Percentiles rank a stretch among this genome's conserved stretches.
These are phyloP conservation scores for Schizopygopsis malacanthus DNA, from an alignment of 2,797 vertebrate species.

Conservation along the genomic window DNA sequence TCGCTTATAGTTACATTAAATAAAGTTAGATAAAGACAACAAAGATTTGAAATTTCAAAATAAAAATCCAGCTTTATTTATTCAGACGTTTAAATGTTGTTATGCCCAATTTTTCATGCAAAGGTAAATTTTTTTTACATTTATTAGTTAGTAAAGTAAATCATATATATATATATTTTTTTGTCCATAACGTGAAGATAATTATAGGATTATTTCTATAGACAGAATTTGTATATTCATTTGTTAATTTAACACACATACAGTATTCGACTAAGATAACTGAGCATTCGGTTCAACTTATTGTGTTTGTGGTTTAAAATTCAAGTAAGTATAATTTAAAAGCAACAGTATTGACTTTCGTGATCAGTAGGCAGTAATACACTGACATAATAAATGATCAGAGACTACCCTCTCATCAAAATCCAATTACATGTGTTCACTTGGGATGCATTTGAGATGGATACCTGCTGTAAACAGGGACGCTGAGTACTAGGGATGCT, in stretches of 20 bases:
- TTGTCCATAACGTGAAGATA: background rate
- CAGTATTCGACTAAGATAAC: background rate
- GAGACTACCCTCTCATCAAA: background rate
- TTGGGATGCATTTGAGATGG: conserved; percentile 1
- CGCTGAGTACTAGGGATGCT: background rate
- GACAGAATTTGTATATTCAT: background rate
- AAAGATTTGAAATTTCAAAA: background rate
- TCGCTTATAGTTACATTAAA: background rate
- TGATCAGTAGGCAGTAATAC: background rate
- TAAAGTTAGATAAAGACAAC: background rate
- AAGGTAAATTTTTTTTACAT: background rate
- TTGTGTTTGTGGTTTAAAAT: background rate
- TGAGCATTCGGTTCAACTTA: background rate
- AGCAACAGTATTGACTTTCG: background rate
- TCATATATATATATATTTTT: background rate
- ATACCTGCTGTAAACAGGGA: conserved; percentile 15
- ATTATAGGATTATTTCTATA: background rate
- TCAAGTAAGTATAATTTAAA: background rate
- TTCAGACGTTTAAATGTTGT: background rate
- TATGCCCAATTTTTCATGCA: background rate
- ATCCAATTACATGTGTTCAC: conserved; percentile 4
- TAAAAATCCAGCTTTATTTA: background rate
- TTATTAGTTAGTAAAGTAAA: background rate
- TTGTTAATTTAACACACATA: background rate
- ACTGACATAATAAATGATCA: background rate